A percentile compares a stretch with the other conserved stretches of the same genome.
Evolutionary conservation across 1,140 invertebrate species (phyloP).

Genomic region (Diorhabda sublineata): DNA sequence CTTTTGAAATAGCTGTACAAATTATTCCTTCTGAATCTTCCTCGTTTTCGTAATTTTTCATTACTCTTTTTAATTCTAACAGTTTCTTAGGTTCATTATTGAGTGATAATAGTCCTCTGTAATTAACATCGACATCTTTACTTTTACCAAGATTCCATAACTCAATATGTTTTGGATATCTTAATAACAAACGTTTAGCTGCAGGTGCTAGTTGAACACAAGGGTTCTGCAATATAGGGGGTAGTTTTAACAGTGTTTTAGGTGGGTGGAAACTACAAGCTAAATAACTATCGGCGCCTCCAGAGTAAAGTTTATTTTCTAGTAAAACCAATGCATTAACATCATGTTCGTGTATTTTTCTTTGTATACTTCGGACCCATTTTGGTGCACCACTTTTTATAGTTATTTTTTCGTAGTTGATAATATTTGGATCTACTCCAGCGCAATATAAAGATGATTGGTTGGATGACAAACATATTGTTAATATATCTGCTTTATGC

Average conservation of each 20-base stretch:
- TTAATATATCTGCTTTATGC: slow-evolving; percentile 75
- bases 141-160: slow-evolving; percentile 50
- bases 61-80: slow-evolving; percentile 51
- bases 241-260: slow-evolving; percentile 65
- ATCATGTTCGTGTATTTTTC: slow-evolving; percentile 79
- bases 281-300: slow-evolving; percentile 73
- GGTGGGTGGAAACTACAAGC: slow-evolving; percentile 61
- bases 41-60: slow-evolving; percentile 44
- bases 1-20: slow-evolving; percentile 63
- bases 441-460: slow-evolving; percentile 69
- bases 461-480: slow-evolving; percentile 67
- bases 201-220: slow-evolving; percentile 57
- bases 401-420: slow-evolving; percentile 61
- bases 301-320: slow-evolving; percentile 68
- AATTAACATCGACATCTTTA: slow-evolving; percentile 31
- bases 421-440: slow-evolving; percentile 77
- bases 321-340: slow-evolving; percentile 66
- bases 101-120: slow-evolving; percentile 32
- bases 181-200: slow-evolving; percentile 61
- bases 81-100: slow-evolving; percentile 60
- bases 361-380: slow-evolving; percentile 78
- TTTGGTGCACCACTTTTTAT: slow-evolving; percentile 56
- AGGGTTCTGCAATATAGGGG: slow-evolving; percentile 61
- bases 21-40: slow-evolving; percentile 60
- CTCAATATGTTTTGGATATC: slow-evolving; percentile 57